These are phyloP conservation scores for Phalacrocorax aristotelis DNA, from an alignment of 2,113 vertebrate species.

Conservation along the genomic window DNA sequence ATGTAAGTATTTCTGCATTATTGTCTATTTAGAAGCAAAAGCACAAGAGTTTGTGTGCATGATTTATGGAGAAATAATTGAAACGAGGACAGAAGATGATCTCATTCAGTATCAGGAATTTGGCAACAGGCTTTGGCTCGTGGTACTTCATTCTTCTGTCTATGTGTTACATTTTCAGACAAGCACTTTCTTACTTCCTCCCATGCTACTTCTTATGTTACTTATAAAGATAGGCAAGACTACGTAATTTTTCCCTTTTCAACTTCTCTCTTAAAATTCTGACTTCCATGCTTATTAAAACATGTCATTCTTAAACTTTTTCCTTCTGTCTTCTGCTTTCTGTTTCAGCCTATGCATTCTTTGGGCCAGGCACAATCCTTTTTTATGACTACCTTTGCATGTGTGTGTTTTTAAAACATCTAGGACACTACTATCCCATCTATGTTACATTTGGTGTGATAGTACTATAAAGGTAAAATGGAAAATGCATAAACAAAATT, in stretches of 20 bases:
- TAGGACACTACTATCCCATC: not conserved
- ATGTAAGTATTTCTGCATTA: not conserved
- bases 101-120: not conserved
- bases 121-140: not conserved
- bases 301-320: not conserved
- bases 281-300: not conserved
- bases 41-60: not conserved
- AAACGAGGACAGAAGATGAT: not conserved
- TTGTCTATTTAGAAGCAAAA: not conserved
- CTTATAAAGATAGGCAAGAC: not conserved
- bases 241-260: not conserved
- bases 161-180: not conserved
- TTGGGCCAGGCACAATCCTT: not conserved
- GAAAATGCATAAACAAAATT: not conserved
- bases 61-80: slow-evolving; percentile 4
- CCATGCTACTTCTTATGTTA: not conserved
- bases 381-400: not conserved
- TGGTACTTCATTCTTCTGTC: not conserved
- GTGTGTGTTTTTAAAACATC: not conserved
- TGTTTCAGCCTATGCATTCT: not conserved
- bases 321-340: not conserved
- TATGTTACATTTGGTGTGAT: not conserved
- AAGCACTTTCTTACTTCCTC: not conserved
- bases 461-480: not conserved
- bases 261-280: not conserved